Conservation (phyloP, 2,888 invertebrate genomes). For the Temnothorax rugatulus region DNA sequence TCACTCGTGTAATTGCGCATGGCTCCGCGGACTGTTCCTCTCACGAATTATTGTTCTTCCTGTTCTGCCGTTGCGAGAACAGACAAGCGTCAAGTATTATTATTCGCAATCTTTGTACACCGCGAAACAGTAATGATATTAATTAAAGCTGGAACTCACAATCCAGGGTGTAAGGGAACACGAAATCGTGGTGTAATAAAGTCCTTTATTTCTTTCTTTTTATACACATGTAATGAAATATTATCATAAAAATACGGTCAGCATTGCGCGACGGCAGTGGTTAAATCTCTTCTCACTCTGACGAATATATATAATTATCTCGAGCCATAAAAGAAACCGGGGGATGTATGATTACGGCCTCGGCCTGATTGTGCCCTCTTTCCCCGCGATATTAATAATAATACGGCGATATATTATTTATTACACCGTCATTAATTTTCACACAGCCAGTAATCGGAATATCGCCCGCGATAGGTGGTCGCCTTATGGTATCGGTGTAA, state of each 20-base stretch:
- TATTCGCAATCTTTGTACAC: background rate
- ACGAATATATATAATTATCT: constrained; percentile 48
- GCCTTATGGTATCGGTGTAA: constrained; percentile 10
- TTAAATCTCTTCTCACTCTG: constrained; percentile 21
- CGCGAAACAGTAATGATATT: background rate
- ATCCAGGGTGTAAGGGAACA: background rate
- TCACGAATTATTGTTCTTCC: background rate
- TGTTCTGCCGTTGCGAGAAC: background rate
- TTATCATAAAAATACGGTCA: constrained; percentile 10
- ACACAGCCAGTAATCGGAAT: constrained; percentile 51
- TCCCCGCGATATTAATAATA: constrained; percentile 50
- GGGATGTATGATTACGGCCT: constrained; percentile 43
- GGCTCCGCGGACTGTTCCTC: background rate
- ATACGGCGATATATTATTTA: constrained; percentile 48
- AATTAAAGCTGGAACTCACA: background rate
- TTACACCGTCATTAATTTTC: constrained; percentile 54
- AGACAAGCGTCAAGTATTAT: background rate
- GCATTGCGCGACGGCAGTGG: constrained; percentile 23
- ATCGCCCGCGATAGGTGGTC: constrained; percentile 52
- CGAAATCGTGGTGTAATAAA: background rate
- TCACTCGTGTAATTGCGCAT: constrained; percentile 13
- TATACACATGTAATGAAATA: background rate
- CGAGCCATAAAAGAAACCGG: constrained; percentile 21
- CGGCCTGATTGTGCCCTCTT: constrained; percentile 28
- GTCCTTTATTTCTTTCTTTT: background rate